Base-by-base conservation (phyloP, 2,888 invertebrate species). In the Noctua fimbriata region DNA sequence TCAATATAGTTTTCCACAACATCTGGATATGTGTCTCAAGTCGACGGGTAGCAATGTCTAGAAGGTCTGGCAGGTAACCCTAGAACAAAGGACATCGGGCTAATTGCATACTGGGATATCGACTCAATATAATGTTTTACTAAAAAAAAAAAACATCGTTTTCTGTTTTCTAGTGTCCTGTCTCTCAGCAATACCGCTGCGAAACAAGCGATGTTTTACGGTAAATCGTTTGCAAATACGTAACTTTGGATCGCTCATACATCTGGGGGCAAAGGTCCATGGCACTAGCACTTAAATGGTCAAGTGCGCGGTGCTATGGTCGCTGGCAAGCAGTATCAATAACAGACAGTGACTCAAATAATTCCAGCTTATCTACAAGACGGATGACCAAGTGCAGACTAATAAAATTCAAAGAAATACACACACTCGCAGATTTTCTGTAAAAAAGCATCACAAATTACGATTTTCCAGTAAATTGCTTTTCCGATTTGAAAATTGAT, bases 241-340 rank as follows among this genome's bases (percentile, higher is more conserved):
- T 47, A 32, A 41, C 63, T 75, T 75, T 49, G 4, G n/a, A n/a
- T 81, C 24, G n/a, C 28, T 55, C 14, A 32, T 60, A 72, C 52
- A 55, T 81, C 47, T 55, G 69, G n/a, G 44, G 32, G 52, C 58
- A 74, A 81, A 70, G 76, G 44, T 60, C 49, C 21, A n/a, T 36
- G 32, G 44, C 67, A 52, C 21, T 60, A 14, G 24, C 69, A 69
- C 78, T 72, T 81, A 82, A 77, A 81, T 78, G 82, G 82, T 82
- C 78, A 82, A 82, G 82, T 78, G 63, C 67, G 60, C 21, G 58
- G 47, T 63, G 36, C 63, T 63, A 55, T 71, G 66, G 6, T n/a
- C 67, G 28, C 36, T 47, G 55, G 36, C 24, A 55, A 76, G 63
- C 36, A 60, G n/a, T 58, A 24, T 21, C 28, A 49, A 32, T 79